Evolutionary conservation across 2,113 vertebrate species (phyloP), one percentile per base, ranked within the genome.

Genomic region (Neogobius melanostomus): DNA sequence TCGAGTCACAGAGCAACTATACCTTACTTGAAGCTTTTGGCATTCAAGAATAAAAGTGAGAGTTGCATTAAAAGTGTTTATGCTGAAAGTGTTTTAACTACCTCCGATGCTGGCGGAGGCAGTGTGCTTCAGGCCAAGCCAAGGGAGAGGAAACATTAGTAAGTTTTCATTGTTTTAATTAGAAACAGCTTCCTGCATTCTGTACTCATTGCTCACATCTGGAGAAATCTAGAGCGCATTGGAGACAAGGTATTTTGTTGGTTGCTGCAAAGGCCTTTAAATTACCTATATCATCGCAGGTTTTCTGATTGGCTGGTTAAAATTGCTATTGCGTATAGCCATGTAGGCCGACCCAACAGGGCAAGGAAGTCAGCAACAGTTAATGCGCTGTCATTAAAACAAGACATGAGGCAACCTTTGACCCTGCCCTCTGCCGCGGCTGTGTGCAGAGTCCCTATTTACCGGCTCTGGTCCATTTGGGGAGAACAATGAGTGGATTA

Each of bases 291-390:
- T 36, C 28, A 36, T 36, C 28, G 2, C 28, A 36, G 28, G 3
- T 36, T 36, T 36, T 36, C 28, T 2, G 1, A 36, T 36, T 5
- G 28, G 28, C 28, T 4, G 28, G 28, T 28, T 9, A 56, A 56
- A 16, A 59, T 14, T 42, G 5, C 11, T 12, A 11, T 11, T 42
- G 11, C 28, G 7, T 59, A 3, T 59, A 28, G 56, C 56, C 56
- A 21, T 42, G 56, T 36, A 36, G 28, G 11, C 56, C 36, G 36
- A 66, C 17, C 67, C 28, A 75, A 43, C 51, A 60, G 49, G 56
- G 61, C 61, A 64, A 94, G 95, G 94, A 95, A 95, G 93, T 91
- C 89, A 93, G 93, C 95, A 93, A 36, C 93, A 87, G 91, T 93
- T 94, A 95, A 95, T 94, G 94, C 93, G 93, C 91, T 92, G 91